Base-by-base conservation (phyloP, 1,140 invertebrate genomes). In the Orussus abietinus region DNA sequence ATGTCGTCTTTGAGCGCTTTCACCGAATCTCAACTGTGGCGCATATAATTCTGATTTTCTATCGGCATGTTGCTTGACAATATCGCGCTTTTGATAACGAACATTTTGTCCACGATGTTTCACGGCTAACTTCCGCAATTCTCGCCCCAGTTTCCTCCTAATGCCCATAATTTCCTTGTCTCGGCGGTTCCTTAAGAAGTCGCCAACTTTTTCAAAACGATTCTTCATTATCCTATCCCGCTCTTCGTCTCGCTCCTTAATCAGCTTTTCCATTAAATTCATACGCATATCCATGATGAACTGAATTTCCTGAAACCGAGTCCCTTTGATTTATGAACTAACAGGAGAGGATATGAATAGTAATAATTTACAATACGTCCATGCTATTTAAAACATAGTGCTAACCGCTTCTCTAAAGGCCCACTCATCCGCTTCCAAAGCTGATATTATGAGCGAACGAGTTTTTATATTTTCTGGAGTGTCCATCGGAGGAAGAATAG, bases 401-500 rank as follows among this genome's bases (percentile, higher is more conserved):
- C 66, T 75, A 64, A 80, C 80, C 19, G 74, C 60, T 60, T 86
- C 83, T 46, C 83, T 66, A 34, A 79, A 76, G 2, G 75, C 69
- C 83, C 82, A 85, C 59, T 85, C 77, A 18, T 81, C 75, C 22
- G 71, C 59, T 58, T 85, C 82, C 45, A 85, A 74, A 11, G 78
- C 77, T 34, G 75, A 75, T 59, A 84, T 76, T 47, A 82, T 77
- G 41, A 66, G 69, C 15, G 68, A 59, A 29, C 78, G 62, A 35
- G 72, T 74, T 51, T 77, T 74, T 10, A 80, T 67, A 47, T 79
- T 77, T 15, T 60, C 54, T 2, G 60, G 38, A 17, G 76, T 72
- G 55, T 74, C 72, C 35, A 78, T 55, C 2, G 75, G 72, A 12
- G 77, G 75, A 17, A 83, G 57, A 28, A 66, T 55, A 12, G 74